phyloP scores from a whole-genome alignment of 2,113 vertebrate species.

The Mola mola region DNA sequence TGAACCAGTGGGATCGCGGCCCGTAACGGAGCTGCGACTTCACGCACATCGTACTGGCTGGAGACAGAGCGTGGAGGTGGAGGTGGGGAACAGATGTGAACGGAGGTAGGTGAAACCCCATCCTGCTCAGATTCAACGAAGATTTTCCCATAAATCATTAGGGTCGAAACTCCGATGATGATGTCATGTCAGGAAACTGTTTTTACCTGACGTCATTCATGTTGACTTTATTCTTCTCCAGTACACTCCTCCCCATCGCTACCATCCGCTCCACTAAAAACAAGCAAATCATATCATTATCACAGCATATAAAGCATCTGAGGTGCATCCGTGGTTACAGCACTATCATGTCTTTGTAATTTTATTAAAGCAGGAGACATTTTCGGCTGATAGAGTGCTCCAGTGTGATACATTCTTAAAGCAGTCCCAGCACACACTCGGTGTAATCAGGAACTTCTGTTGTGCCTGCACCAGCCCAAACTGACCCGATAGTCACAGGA shows the following conservation, averaged over 20 bases:
- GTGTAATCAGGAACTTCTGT: no score
- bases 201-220: conserved; percentile 84
- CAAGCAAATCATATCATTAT: conserved; percentile 6
- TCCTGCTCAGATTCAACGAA: conserved; percentile 68
- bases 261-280: conserved; percentile 87
- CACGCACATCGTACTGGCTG: conserved; percentile 81
- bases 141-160: no score
- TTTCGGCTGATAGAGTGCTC: no score
- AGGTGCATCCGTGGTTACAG: no score
- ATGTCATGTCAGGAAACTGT: not conserved
- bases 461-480: no score
- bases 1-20: conserved; percentile 87
- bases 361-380: no score
- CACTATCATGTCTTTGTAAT: no score
- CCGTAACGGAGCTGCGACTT: conserved; percentile 82
- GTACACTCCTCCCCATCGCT: conserved; percentile 82
- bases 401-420: no score
- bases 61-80: conserved; percentile 89
- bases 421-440: no score
- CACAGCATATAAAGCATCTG: no score
- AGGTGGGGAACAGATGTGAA: conserved; percentile 88
- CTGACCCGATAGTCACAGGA: no score
- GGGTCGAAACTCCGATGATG: no score
- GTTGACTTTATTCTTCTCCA: conserved; percentile 83
- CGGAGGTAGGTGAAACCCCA: conserved; percentile 90